Conservation (phyloP, 2,797 vertebrate species). For the Phoebastria nigripes region DNA sequence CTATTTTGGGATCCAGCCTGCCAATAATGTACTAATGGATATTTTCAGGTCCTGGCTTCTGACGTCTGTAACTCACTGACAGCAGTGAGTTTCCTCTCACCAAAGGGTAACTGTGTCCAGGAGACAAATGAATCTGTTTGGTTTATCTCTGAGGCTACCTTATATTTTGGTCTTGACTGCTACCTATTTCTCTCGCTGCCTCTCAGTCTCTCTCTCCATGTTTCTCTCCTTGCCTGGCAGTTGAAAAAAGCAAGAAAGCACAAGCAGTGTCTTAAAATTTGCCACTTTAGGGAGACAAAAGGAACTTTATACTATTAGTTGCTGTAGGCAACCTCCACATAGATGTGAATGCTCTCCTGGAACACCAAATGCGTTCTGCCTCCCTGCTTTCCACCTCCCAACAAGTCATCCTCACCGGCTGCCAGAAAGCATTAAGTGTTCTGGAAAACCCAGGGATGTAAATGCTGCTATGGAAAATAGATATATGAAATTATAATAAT, state of each 20-base stretch:
- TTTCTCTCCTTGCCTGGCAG: not conserved
- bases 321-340: not conserved
- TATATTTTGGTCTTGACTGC: not conserved
- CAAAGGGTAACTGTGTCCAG: not conserved
- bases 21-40: not conserved
- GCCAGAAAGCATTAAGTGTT: not conserved
- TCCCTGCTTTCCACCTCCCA: not conserved
- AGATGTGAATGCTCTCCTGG: not conserved
- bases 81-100: not conserved
- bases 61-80: not conserved
- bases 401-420: not conserved
- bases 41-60: slow-evolving; percentile 15
- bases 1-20: not conserved
- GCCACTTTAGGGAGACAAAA: not conserved
- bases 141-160: not conserved
- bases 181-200: not conserved
- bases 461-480: not conserved
- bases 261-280: not conserved
- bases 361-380: not conserved
- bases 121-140: not conserved
- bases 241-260: not conserved
- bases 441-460: not conserved
- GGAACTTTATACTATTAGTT: not conserved
- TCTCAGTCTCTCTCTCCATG: not conserved
- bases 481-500: not conserved